These are phyloP conservation scores for Drosophila ambigua DNA, from an alignment of 1,140 invertebrate genomes.

Conservation along the genomic window DNA sequence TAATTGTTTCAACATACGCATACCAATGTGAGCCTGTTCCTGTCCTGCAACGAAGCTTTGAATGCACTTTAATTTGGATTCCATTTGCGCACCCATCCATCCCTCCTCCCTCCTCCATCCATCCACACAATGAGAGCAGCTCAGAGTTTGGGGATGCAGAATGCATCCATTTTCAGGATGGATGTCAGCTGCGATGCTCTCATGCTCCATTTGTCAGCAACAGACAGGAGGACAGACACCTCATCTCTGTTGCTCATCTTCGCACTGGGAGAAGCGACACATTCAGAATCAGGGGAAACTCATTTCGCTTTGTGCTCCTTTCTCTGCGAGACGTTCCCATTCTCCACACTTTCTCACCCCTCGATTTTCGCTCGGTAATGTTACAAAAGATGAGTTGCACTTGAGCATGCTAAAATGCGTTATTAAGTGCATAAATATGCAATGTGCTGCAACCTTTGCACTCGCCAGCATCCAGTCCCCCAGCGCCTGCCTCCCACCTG, in stretches of 20 bases:
- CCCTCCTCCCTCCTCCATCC: too few species aligned
- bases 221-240: slow-evolving; percentile 2
- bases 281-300: slow-evolving; percentile 7
- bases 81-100: too few species aligned
- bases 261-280: too few species aligned
- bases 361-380: slow-evolving; percentile 24
- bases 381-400: slow-evolving; percentile 81
- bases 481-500: slow-evolving; percentile 20
- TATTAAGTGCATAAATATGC: slow-evolving; percentile 83
- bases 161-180: slow-evolving; percentile 32
- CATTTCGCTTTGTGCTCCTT: slow-evolving; percentile 23
- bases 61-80: too few species aligned
- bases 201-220: slow-evolving; percentile 76
- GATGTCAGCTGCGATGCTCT: slow-evolving; percentile 61
- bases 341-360: neutral
- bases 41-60: too few species aligned
- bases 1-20: too few species aligned
- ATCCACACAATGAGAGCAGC: too few species aligned
- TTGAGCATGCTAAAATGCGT: slow-evolving; percentile 81
- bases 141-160: slow-evolving; percentile 11
- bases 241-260: slow-evolving; percentile 43
- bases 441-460: slow-evolving; percentile 64
- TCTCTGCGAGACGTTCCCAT: slow-evolving; percentile 2
- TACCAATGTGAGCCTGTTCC: too few species aligned
- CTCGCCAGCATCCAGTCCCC: slow-evolving; percentile 3